Evolutionary conservation across 2,888 invertebrate species (phyloP), one percentile per base, ranked within the genome.

Genomic region (Sarcophaga variegata): DNA sequence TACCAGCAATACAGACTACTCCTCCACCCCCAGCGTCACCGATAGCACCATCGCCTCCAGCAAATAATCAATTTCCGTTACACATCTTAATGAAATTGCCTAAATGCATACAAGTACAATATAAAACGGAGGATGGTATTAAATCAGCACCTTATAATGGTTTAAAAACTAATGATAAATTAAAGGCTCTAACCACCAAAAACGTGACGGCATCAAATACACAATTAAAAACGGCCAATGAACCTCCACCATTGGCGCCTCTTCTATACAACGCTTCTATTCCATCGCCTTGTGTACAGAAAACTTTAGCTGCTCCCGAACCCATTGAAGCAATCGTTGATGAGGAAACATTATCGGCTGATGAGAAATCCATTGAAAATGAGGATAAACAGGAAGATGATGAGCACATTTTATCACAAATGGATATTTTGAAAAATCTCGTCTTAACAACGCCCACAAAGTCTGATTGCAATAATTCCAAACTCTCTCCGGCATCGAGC

Each of bases 351-450:
- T 69, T 87, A 70, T 87, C 87, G 12, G 87, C 83, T 6, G 88
- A 87, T 54, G 86, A 88, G 71, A 83, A 89, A 3, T 81, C 87
- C 12, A 25, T 81, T 2, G 89, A 90, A 10, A 88, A 88, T 10
- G 83, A 72, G 12, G 20, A 67, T 3, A 25, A 47, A 3, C 47
- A 45, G 47, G 20, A 87, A 8, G 87, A 88, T 8, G 88, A 88
- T 0, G 88, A 88, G 49, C 71, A 78, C 47, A 79, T 82, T 12
- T 87, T 63, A 81, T 89, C 5, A 82, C 88, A 54, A 88, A 88
- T 27, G 89, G 89, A 62, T 85, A 90, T 88, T 88, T 90, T 59
- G 88, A 91, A 88, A 84, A 90, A 78, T 74, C 81, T 84, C 60
- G 84, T 81, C 27, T 82, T 87, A 69, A 76, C 66, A 20, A 82